These are phyloP conservation scores for Temnothorax rugatulus DNA, from an alignment of 2,888 invertebrate genomes.

Conservation along the genomic window DNA sequence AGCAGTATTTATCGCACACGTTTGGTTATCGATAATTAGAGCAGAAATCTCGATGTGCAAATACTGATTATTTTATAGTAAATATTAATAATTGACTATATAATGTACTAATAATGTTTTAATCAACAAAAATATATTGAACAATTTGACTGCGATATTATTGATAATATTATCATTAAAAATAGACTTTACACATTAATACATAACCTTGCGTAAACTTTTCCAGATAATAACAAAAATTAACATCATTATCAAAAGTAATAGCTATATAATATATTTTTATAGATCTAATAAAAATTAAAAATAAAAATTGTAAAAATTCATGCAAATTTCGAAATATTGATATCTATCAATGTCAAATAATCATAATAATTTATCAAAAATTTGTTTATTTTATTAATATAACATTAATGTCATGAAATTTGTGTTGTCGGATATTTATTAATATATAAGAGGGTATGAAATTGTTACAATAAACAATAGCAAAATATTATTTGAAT, in stretches of 20 bases:
- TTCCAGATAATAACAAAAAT: neutral
- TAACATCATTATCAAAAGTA: neutral
- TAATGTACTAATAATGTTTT: slow-evolving; percentile 1
- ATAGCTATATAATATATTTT: neutral
- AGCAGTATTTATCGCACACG: slow-evolving; percentile 26
- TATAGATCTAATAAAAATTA: neutral
- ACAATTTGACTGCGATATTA: neutral
- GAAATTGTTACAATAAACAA: neutral
- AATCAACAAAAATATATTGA: neutral
- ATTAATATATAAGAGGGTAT: neutral
- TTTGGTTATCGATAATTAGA: slow-evolving; percentile 19
- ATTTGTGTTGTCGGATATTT: neutral
- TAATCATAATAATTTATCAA: neutral
- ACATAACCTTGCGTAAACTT: neutral
- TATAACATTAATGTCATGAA: neutral
- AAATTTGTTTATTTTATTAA: neutral
- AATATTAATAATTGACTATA: neutral
- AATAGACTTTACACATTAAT: neutral
- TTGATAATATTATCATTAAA: neutral
- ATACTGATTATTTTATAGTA: slow-evolving; percentile 10
- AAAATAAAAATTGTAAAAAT: neutral
- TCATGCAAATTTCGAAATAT: neutral
- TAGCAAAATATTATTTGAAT: neutral
- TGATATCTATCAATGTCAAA: neutral
- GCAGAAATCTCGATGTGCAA: slow-evolving; percentile 17